Conservation (phyloP, 2,888 invertebrate genomes). For the Agriotes lineatus region DNA sequence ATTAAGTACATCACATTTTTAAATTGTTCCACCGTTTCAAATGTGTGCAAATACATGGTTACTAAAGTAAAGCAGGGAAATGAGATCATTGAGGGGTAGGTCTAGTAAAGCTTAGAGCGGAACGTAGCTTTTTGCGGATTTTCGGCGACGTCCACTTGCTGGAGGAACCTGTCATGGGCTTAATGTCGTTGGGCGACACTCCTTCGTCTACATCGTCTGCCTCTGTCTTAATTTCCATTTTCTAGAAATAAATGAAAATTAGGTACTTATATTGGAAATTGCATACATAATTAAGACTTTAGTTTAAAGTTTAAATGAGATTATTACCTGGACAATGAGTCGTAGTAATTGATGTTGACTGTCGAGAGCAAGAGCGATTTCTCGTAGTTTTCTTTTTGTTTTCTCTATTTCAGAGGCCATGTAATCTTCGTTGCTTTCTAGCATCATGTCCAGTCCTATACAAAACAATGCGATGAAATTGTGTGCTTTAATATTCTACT, state of each 20-base stretch:
- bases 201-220: constrained; percentile 91
- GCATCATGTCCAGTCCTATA: constrained; percentile 73
- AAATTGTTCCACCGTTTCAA: background rate
- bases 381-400: constrained; percentile 79
- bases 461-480: background rate
- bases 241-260: constrained; percentile 67
- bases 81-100: background rate
- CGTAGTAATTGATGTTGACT: constrained; percentile 83
- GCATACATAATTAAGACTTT: no score
- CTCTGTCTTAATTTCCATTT: constrained; percentile 94
- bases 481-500: no score
- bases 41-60: no score
- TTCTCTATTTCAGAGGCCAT: constrained; percentile 78
- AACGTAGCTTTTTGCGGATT: constrained; percentile 73
- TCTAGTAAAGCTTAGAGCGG: constrained; percentile 68
- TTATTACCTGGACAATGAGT: constrained; percentile 78
- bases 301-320: no score
- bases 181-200: constrained; percentile 73
- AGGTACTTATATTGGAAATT: no score
- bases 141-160: constrained; percentile 80
- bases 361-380: constrained; percentile 76
- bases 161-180: constrained; percentile 63
- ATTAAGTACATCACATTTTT: background rate
- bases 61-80: no score
- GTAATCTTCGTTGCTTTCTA: constrained; percentile 80